Evolutionary conservation across 2,888 invertebrate genomes (phyloP).

Genomic region (Rutpela maculata): DNA sequence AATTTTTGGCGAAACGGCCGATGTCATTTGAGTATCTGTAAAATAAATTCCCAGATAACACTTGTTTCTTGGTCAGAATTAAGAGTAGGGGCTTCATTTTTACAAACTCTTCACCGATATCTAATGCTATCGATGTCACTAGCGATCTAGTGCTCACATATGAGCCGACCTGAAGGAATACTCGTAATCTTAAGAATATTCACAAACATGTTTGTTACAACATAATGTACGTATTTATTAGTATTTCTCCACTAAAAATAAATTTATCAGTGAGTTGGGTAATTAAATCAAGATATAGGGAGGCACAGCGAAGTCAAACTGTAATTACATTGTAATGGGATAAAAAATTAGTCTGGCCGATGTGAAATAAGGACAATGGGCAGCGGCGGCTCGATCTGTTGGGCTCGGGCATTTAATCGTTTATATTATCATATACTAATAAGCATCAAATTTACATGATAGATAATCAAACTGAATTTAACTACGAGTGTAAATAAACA

Average conservation of each 20-base stretch:
- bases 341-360: background rate
- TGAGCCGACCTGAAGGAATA: background rate
- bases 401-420: background rate
- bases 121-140: background rate
- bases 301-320: slow-evolving; percentile 5
- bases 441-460: no score
- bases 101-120: background rate
- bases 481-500: no score
- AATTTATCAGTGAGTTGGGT: slow-evolving; percentile 27
- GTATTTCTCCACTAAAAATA: slow-evolving; percentile 39
- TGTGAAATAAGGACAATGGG: background rate
- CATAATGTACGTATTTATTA: slow-evolving; percentile 21
- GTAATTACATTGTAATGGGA: background rate
- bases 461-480: no score
- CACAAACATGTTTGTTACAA: slow-evolving; percentile 36
- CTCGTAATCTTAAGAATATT: slow-evolving; percentile 21
- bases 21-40: slow-evolving; percentile 69
- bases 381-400: background rate
- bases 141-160: background rate
- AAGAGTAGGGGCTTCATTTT: slow-evolving; percentile 41
- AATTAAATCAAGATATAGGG: slow-evolving; percentile 31
- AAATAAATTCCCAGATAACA: slow-evolving; percentile 40
- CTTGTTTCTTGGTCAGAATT: slow-evolving; percentile 28
- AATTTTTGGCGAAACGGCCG: slow-evolving; percentile 67
- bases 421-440: no score